A percentile compares a stretch with the other conserved stretches of the same genome.
Conservation (phyloP, 2,113 vertebrate species). For the Probosciger aterrimus region DNA sequence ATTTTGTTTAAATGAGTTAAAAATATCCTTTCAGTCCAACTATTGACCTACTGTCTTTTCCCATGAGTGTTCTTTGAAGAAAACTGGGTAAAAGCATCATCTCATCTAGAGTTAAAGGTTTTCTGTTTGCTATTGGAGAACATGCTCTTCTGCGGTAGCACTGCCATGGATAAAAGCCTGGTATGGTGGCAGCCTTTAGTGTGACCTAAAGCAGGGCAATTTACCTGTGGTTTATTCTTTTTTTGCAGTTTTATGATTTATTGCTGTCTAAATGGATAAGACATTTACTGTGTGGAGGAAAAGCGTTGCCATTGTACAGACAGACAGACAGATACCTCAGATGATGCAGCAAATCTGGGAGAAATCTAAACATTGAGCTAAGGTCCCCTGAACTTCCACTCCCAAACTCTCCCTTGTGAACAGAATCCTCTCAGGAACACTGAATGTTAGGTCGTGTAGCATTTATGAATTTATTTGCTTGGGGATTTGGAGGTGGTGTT, state of each 20-base stretch:
- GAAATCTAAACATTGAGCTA: background rate
- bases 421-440: background rate
- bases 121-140: background rate
- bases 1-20: background rate
- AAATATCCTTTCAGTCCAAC: background rate
- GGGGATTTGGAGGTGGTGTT: background rate
- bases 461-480: background rate
- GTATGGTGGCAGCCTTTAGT: background rate
- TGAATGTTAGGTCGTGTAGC: background rate
- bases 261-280: background rate
- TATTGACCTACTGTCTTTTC: background rate
- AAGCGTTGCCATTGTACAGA: background rate
- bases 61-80: background rate
- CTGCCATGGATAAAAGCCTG: background rate
- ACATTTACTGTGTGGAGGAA: background rate
- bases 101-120: background rate
- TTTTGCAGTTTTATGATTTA: background rate
- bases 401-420: background rate
- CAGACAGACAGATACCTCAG: background rate
- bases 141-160: background rate
- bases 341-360: background rate
- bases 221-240: background rate
- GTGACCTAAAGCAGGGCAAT: background rate
- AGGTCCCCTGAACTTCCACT: background rate
- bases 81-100: slow-evolving; percentile 5